A percentile compares a stretch with the other conserved stretches of the same genome.
Evolutionary conservation across 2,888 invertebrate genomes (phyloP).

Genomic region (Priocnemis perturbator): DNA sequence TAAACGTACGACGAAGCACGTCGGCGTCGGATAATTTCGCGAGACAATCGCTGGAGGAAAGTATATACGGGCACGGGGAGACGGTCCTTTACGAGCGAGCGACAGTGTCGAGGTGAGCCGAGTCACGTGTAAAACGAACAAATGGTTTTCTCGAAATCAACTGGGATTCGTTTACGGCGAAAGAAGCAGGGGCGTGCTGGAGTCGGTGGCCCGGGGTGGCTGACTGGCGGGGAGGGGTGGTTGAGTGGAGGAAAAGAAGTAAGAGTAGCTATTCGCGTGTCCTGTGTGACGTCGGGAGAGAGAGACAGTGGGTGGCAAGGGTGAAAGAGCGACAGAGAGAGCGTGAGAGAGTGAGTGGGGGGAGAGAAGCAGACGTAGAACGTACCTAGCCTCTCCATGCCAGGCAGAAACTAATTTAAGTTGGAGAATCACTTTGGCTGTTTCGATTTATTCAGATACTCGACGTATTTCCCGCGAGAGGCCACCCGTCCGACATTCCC

Average conservation of each 20-base stretch:
- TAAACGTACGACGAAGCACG: no score
- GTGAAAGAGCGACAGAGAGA: constrained; percentile 12
- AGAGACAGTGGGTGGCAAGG: constrained; percentile 14
- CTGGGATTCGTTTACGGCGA: constrained; percentile 57
- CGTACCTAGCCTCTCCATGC: constrained; percentile 48
- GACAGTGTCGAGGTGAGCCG: constrained; percentile 4
- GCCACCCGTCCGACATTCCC: constrained; percentile 40
- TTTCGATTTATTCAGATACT: constrained; percentile 74
- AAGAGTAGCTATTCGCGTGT: constrained; percentile 45
- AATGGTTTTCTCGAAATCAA: constrained; percentile 54
- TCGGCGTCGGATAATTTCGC: no score
- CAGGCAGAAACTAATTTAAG: constrained; percentile 72
- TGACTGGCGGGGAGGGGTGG: neutral
- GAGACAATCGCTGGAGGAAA: no score
- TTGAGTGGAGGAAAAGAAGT: constrained; percentile 34
- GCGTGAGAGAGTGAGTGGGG: neutral
- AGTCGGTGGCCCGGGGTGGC: constrained; percentile 15
- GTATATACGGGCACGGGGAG: neutral
- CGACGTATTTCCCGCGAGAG: constrained; percentile 71
- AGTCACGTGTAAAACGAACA: constrained; percentile 51
- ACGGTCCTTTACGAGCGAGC: constrained; percentile 30
- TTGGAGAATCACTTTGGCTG: constrained; percentile 73
- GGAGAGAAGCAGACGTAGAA: no score
- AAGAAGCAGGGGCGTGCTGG: constrained; percentile 21
- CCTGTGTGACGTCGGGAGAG: constrained; percentile 30